Conservation (phyloP, 2,797 vertebrate genomes). For the Mus caroli region DNA sequence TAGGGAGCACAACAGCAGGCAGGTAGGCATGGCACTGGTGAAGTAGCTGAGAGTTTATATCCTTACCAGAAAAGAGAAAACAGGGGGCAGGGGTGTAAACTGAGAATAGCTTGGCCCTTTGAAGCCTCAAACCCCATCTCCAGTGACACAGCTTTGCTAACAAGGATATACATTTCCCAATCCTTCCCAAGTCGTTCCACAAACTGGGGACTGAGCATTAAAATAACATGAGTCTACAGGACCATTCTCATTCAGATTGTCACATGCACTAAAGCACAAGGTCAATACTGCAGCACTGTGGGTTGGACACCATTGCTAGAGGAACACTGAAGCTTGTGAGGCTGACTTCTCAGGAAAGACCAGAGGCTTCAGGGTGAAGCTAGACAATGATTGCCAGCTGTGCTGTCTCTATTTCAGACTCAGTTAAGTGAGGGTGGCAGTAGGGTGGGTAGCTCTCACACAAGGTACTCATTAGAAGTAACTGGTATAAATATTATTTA, state of each 20-base stretch:
- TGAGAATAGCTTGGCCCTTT: neutral
- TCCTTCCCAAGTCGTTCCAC: neutral
- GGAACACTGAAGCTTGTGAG: fast-evolving
- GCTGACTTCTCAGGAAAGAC: neutral
- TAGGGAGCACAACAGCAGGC: no score
- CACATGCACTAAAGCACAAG: neutral
- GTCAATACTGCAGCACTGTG: no score
- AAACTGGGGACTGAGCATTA: neutral
- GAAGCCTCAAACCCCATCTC: neutral
- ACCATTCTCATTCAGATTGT: neutral
- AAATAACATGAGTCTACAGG: neutral
- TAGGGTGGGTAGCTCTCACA: fast-evolving
- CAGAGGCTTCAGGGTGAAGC: neutral
- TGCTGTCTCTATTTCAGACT: neutral
- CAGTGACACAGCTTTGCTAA: neutral
- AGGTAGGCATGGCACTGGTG: no score
- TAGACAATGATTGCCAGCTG: fast-evolving
- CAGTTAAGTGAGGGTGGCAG: no score
- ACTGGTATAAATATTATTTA: neutral
- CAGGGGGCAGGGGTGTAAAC: fast-evolving
- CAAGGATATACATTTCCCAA: neutral
- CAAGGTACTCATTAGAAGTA: neutral
- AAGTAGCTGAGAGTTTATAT: neutral
- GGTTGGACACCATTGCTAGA: no score
- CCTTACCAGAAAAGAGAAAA: no score